Base-by-base conservation (phyloP, 2,797 vertebrate genomes). In the Aplochiton taeniatus region DNA sequence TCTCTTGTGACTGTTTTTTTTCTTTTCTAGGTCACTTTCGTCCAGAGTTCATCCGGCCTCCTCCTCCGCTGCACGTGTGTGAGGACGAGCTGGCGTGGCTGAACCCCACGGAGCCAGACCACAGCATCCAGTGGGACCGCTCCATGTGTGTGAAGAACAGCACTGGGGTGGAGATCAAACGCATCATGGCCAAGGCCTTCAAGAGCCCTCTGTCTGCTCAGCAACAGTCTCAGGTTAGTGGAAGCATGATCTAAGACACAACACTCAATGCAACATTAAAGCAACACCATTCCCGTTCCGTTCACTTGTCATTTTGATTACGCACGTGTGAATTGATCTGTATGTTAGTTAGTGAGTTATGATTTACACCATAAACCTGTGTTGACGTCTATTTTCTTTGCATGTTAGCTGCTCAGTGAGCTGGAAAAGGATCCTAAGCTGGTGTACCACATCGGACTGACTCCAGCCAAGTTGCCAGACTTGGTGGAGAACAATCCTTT, bases 401-500 rank as follows among this genome's bases (percentile, higher is more conserved):
- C 68, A 44, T 70, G 58, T n/a, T 79, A 98, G 98, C 93, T 98
- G 53, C 92, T 99, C 76, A 94, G 94, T 10, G 98, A 99, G 87
- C 85, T 99, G 82, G 98, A 99, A 84, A 97, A 95, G 79, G 98
- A 99, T 71, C 96, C 93, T 0, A 98, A 98, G 82, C 93, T 99
- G 78, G 98, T 99, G 52, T 99, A 99, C 66, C 97, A 98, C 80
- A 98, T 98, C 19, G 98, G 97, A 7, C 93, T 99, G 70, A 94
- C 94, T 47, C 97, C 98, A 16, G 94, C 94, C 10, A 99, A 98
- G 78, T 91, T 99, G 72, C 98, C 98, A 0, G 96, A 98, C 78
- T 90, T 99, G 49, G 98, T 99, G 83, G 98, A 99, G 89, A 99
- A 99, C 90, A 99, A 98, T 88, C 98, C 96, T 0, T 91, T 99